phyloP scores from a whole-genome alignment of 2,888 invertebrate genomes.

The Odontomyia ornata region DNA sequence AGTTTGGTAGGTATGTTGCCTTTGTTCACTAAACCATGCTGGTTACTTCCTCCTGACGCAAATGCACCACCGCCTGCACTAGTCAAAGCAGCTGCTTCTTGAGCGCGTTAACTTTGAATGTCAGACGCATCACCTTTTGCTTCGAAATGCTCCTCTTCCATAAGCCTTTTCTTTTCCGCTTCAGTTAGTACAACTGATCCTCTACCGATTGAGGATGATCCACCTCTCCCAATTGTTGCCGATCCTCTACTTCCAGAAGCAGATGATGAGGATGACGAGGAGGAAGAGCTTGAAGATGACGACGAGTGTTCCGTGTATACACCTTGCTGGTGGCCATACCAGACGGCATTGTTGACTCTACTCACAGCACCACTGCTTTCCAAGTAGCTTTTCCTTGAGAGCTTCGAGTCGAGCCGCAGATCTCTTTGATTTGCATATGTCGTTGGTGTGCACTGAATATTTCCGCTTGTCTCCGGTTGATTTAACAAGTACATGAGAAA shows the following conservation, averaged over 20 bases:
- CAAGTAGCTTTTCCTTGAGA: conserved; percentile 61
- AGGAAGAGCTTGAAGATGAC: conserved; percentile 31
- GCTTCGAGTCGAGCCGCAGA: conserved; percentile 58
- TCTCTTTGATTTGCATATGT: conserved; percentile 72
- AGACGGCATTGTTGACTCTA: conserved; percentile 14
- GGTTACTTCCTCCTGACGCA: conserved; percentile 29
- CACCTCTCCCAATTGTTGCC: too few relatives aligned
- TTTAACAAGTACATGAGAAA: conserved; percentile 84
- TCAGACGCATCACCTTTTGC: conserved; percentile 65
- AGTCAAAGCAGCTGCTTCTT: conserved; percentile 55
- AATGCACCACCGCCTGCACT: conserved; percentile 13
- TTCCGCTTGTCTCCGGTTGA: conserved; percentile 79
- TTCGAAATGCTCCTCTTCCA: conserved; percentile 60
- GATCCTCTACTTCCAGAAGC: too few relatives aligned
- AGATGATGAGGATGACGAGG: conserved; percentile 7
- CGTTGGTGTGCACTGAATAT: conserved; percentile 77
- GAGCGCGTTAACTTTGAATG: conserved; percentile 62
- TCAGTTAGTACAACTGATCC: background rate
- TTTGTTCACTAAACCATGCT: conserved; percentile 38
- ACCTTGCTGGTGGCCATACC: conserved; percentile 43
- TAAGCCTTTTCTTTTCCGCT: conserved; percentile 51
- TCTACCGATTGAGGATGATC: too few relatives aligned
- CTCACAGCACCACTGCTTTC: conserved; percentile 60
- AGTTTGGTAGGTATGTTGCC: conserved; percentile 37
- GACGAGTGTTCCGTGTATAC: conserved; percentile 48